phyloP scores from a whole-genome alignment of 2,888 invertebrate species.

The Ethmia dodecea region DNA sequence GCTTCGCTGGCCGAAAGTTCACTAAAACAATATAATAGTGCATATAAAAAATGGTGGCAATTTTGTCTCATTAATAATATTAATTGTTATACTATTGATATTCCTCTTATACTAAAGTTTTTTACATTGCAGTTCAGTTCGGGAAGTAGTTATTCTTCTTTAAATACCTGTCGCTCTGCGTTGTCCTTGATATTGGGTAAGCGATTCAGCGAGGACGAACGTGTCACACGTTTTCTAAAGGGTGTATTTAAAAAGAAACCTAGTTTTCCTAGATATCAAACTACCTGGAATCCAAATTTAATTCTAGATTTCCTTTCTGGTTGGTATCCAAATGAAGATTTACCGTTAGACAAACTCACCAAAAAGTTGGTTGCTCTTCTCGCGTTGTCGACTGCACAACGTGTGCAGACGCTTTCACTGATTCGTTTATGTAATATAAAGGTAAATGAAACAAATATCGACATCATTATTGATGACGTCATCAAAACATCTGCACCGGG shows the following conservation, averaged over 20 bases:
- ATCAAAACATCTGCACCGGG: constrained; percentile 5
- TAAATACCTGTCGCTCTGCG: constrained; percentile 1
- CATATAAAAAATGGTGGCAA: constrained; percentile 7
- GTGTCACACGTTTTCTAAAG: background rate
- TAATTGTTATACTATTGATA: background rate
- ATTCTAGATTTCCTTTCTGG: background rate
- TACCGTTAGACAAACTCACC: background rate
- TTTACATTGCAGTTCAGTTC: background rate
- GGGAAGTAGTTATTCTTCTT: background rate
- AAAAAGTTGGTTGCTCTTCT: constrained; percentile 8
- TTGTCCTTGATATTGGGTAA: constrained; percentile 4
- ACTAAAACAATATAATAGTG: constrained; percentile 8
- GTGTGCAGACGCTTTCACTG: constrained; percentile 7
- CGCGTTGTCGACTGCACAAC: constrained; percentile 10
- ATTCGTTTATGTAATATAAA: constrained; percentile 4
- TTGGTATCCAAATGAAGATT: constrained; percentile 2
- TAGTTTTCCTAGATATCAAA: background rate
- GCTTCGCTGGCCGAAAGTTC: constrained; percentile 4
- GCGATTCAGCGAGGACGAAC: background rate
- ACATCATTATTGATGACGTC: constrained; percentile 1
- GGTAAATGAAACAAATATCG: background rate
- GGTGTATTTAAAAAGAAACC: constrained; percentile 4
- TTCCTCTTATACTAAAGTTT: background rate
- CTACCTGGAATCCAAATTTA: constrained; percentile 7
- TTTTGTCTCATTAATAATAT: background rate